These are phyloP conservation scores for Ascidia mentula DNA, from an alignment of 23 tunicate species.

Conservation along the genomic window DNA sequence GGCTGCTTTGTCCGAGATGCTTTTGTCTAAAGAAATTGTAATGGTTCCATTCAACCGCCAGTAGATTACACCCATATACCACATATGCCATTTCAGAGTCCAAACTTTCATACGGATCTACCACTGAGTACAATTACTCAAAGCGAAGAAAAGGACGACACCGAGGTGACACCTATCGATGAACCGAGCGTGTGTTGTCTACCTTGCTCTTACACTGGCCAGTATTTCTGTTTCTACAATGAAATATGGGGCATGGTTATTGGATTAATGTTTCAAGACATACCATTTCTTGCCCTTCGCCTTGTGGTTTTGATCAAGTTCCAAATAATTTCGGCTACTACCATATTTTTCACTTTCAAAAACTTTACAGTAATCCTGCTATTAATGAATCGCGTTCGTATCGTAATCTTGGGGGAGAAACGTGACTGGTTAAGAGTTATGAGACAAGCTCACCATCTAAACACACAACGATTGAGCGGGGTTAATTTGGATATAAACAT, in stretches of 20 bases:
- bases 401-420: not conserved
- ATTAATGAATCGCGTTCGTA: conserved; percentile 21
- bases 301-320: conserved; percentile 31
- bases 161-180: too few species aligned
- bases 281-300: conserved; percentile 43
- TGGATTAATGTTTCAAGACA: conserved; percentile 51
- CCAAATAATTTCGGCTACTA: conserved; percentile 28
- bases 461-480: not conserved
- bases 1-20: too few species aligned
- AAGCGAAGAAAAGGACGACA: too few species aligned
- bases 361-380: conserved; percentile 36
- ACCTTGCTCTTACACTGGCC: not conserved
- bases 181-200: not conserved
- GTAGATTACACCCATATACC: too few species aligned
- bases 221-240: conserved; percentile 41
- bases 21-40: too few species aligned
- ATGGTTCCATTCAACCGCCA: too few species aligned
- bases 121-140: too few species aligned
- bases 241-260: conserved; percentile 54
- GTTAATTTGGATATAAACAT: not conserved
- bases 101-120: too few species aligned
- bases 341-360: conserved; percentile 42
- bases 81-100: too few species aligned
- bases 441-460: not conserved
- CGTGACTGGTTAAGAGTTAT: not conserved